Evolutionary conservation across 2,888 invertebrate genomes (phyloP), one percentile per base, ranked within the genome.

Genomic region (Pogonocherus hispidulus): DNA sequence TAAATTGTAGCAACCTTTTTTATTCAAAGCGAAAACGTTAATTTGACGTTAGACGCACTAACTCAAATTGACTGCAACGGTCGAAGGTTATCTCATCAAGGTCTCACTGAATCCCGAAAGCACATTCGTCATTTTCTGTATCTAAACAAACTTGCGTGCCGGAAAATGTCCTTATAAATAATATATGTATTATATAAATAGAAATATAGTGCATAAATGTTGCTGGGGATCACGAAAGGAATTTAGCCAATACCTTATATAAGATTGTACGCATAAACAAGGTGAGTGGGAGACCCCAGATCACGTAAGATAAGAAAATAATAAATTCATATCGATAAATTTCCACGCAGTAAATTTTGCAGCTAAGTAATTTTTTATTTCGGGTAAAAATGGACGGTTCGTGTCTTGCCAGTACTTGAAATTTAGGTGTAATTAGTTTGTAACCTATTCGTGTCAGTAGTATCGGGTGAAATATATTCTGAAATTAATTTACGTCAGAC

Each of bases 111-210:
- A 27, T 27, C 32, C 47, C 41, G 23, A 19, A 27, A 47, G 47
- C 32, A 59, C 27, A 47, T 49, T 32, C 59, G 59, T 47, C 59
- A 59, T 47, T 32, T 47, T 19, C 11, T 3, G 19, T 32, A 32
- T 11, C 44, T 47, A 59, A 59, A 59, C 59, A 59, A 59, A 32
- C 27, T 59, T 59, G 59, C 59, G 59, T 59, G 59, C 32, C n/a
- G n/a, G 47, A 16, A 27, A 59, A 59, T 19, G 47, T 32, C 59
- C 59, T 59, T 59, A 59, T 59, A 59, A 59, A 59, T 59, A 59
- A 47, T 32, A 59, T 59, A 59, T 47, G 47, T 59, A 59, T 47
- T 44, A 59, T 59, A 59, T 59, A 59, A 59, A 59, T 59, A 59
- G 59, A 49, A 59, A 59, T 47, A 47, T 59, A 47, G 59, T 47